These are phyloP conservation scores for Thamnophis elegans DNA, from an alignment of 2,797 vertebrate species.

Conservation along the genomic window DNA sequence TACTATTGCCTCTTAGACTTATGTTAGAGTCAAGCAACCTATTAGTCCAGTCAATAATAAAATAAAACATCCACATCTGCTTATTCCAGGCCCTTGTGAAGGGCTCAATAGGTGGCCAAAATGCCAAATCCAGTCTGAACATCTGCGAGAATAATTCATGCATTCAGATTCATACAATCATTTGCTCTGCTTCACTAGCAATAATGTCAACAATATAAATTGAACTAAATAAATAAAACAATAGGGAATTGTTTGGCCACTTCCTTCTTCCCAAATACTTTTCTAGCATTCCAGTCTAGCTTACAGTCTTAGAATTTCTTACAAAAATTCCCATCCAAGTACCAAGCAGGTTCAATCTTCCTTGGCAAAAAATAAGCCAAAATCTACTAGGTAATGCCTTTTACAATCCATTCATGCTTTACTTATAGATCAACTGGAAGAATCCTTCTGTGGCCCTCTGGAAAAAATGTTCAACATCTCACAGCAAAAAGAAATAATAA, in stretches of 20 bases:
- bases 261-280: background rate
- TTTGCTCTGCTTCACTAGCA: background rate
- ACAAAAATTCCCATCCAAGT: background rate
- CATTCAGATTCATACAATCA: background rate
- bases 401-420: background rate
- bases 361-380: background rate
- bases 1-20: background rate
- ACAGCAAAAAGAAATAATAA: background rate
- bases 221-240: background rate
- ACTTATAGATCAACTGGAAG: background rate
- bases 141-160: background rate
- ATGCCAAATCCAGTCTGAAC: background rate
- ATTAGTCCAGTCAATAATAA: background rate
- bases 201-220: background rate
- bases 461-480: background rate
- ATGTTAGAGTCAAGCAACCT: background rate
- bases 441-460: background rate
- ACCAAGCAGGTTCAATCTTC: background rate
- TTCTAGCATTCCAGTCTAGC: background rate
- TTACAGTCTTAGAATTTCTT: background rate
- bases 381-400: background rate
- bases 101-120: background rate
- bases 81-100: background rate
- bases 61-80: background rate
- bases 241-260: background rate